A percentile compares a stretch with the other conserved stretches of the same genome.
These are phyloP conservation scores for Tragulus kanchil DNA, from an alignment of 2,113 vertebrate genomes.

Conservation along the genomic window DNA sequence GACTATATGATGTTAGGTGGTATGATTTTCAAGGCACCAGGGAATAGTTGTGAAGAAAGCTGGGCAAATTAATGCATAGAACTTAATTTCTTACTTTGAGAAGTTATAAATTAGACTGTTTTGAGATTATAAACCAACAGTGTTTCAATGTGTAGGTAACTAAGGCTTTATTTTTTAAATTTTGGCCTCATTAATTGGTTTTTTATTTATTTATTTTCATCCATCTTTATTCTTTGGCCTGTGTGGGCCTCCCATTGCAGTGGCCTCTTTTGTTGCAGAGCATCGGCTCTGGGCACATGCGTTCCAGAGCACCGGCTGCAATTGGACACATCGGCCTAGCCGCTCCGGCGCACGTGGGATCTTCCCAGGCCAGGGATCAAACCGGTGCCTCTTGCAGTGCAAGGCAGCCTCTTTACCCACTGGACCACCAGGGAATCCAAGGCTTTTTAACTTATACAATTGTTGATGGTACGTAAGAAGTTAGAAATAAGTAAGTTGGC, in stretches of 20 bases:
- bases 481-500: not conserved
- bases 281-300: no score
- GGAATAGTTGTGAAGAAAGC: slow-evolving; percentile 1
- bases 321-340: no score
- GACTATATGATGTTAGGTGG: not conserved
- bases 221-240: no score
- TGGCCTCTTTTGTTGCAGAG: no score
- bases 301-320: no score
- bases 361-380: no score
- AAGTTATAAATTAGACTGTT: slow-evolving; percentile 33
- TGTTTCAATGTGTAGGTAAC: slow-evolving; percentile 43
- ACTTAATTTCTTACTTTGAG: slow-evolving; percentile 55
- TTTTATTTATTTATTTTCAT: no score
- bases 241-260: no score
- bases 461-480: slow-evolving; percentile 32
- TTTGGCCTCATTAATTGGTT: no score
- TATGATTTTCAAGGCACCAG: not conserved
- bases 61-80: not conserved
- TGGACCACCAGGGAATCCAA: not conserved
- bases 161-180: not conserved
- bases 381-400: no score
- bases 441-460: not conserved
- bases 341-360: no score
- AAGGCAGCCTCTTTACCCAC: no score
- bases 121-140: slow-evolving; percentile 18